Evolutionary conservation across 2,113 vertebrate genomes (phyloP), one percentile per base, ranked within the genome.

Genomic region (Coregonus clupeaformis): DNA sequence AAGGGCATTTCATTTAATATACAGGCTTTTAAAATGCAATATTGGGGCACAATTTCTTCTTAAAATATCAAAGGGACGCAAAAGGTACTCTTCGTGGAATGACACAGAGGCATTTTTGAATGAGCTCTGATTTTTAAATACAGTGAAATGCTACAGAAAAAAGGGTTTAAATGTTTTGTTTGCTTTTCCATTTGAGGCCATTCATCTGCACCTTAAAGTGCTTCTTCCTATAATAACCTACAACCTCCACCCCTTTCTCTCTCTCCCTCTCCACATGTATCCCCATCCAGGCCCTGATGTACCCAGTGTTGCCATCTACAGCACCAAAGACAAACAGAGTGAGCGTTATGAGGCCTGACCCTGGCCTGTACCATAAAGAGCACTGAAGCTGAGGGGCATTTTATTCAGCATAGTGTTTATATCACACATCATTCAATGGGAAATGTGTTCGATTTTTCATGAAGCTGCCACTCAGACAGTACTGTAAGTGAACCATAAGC

Each of bases 291-390:
- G 97, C 78, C 96, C 97, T 12, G 91, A 95, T 29, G 91, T 98
- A 60, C 97, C 97, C 0, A 92, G 81, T 73, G 95, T 97, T 82
- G 93, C 94, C 0, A 89, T 98, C 64, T 96, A 97, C 86, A 94
- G 91, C 72, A 95, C 94, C 0, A 82, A 85, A 0, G 91, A 97
- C 60, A 85, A 87, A 82, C 90, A 91, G 83, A 97, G 97, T 99
- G 93, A 97, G 97, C 91, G 76, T 2, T 1, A n/a, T 65, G 27
- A 42, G 9, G 11, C 4, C 3, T 2, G 4, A 55, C 4, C 16
- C 49, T 5, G 16, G 49, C n/a, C 57, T 60, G 52, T 42, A 55
- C 5, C 52, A 55, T 55, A 20, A 14, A 55, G 14, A 4, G 4
- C 52, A 20, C 13, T 55, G 52, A 55, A 14, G 52, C 52, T 55